Percentiles rank a stretch among this genome's conserved stretches.
phyloP scores from a whole-genome alignment of 1,140 invertebrate genomes.

The Paralvinella palmiformis region DNA sequence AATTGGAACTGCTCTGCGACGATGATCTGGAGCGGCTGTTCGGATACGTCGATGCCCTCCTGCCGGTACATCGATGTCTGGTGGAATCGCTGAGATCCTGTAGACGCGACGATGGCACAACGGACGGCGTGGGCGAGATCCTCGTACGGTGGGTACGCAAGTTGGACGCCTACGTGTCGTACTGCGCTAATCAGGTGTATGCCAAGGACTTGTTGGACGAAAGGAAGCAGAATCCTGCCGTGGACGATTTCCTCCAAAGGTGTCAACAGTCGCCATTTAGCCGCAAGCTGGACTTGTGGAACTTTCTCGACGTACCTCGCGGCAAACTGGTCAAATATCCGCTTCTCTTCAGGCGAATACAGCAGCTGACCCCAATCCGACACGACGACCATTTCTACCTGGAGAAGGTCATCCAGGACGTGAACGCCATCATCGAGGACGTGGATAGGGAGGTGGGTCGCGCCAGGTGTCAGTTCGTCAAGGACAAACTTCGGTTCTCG shows the following conservation, averaged over 20 bases:
- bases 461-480: constrained; percentile 52
- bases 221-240: constrained; percentile 52
- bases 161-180: constrained; percentile 51
- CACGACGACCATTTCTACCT: constrained; percentile 40
- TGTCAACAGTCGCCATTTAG: constrained; percentile 53
- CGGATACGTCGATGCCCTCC: constrained; percentile 44
- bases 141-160: constrained; percentile 55
- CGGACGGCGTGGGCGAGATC: constrained; percentile 50
- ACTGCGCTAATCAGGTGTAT: constrained; percentile 55
- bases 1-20: constrained; percentile 50
- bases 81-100: constrained; percentile 47
- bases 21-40: constrained; percentile 53
- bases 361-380: constrained; percentile 48
- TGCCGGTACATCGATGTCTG: constrained; percentile 50
- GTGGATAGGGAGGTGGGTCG: constrained; percentile 53
- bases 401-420: constrained; percentile 41
- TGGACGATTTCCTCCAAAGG: constrained; percentile 56
- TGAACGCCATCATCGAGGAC: constrained; percentile 49
- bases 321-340: constrained; percentile 57
- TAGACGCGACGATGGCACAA: constrained; percentile 51
- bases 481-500: constrained; percentile 46
- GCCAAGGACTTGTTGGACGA: constrained; percentile 54
- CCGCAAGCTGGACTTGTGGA: constrained; percentile 54
- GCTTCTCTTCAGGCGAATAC: constrained; percentile 54
- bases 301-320: constrained; percentile 51